phyloP scores from a whole-genome alignment of 2,888 invertebrate genomes.

The Limenitis camilla region DNA sequence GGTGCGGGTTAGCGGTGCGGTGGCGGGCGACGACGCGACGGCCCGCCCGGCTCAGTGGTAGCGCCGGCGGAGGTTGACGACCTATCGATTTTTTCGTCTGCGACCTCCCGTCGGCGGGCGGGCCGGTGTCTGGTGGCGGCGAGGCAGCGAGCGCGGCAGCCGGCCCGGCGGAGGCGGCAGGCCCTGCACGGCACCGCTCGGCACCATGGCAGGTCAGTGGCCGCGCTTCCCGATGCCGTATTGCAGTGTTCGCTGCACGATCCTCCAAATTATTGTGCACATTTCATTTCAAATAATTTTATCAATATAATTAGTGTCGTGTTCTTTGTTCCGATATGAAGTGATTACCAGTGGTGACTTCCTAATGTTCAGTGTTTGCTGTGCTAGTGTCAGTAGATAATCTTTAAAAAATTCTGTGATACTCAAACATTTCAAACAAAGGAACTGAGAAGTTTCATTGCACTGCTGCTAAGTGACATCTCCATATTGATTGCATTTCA shows the following conservation, averaged over 20 bases:
- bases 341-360: conserved; percentile 15
- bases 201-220: conserved; percentile 51
- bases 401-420: neutral
- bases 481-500: conserved; percentile 11
- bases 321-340: conserved; percentile 24
- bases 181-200: conserved; percentile 29
- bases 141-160: conserved; percentile 25
- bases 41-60: conserved; percentile 54
- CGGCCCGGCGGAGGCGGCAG: conserved; percentile 24
- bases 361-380: conserved; percentile 13
- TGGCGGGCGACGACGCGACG: conserved; percentile 43
- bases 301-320: conserved; percentile 11
- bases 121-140: conserved; percentile 47
- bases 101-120: conserved; percentile 64
- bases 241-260: conserved; percentile 3
- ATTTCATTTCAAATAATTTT: conserved; percentile 2
- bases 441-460: conserved; percentile 3
- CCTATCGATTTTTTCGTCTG: conserved; percentile 74
- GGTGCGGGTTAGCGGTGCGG: conserved; percentile 27
- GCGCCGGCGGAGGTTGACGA: conserved; percentile 67
- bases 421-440: conserved; percentile 11
- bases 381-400: conserved; percentile 13
- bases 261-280: conserved; percentile 3
- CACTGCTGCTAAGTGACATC: conserved; percentile 5
- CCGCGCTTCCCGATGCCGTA: conserved; percentile 32